Evolutionary conservation across 2,888 invertebrate genomes (phyloP).

Genomic region (Pollenia amentaria): DNA sequence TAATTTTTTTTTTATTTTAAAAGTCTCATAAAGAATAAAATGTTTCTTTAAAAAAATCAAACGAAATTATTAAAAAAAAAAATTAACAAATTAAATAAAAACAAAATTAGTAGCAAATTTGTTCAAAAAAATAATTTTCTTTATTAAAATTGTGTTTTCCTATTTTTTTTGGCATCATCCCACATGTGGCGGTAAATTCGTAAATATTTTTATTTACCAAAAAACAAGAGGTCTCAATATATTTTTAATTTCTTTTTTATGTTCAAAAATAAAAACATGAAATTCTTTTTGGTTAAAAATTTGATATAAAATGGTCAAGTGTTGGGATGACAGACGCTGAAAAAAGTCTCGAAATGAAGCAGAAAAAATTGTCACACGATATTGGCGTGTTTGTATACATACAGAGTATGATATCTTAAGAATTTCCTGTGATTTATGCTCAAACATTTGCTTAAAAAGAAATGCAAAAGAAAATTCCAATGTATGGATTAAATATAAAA

Average conservation of each 20-base stretch:
- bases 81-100: conserved; percentile 18
- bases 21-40: conserved; percentile 18
- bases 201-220: conserved; percentile 69
- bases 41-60: conserved; percentile 25
- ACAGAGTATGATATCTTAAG: conserved; percentile 37
- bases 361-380: conserved; percentile 27
- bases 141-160: not conserved
- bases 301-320: conserved; percentile 71
- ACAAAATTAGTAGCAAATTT: conserved; percentile 33
- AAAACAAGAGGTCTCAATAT: conserved; percentile 36
- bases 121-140: not conserved
- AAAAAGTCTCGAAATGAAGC: not conserved
- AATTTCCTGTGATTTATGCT: conserved; percentile 58
- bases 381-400: conserved; percentile 54
- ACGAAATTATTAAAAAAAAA: conserved; percentile 25
- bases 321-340: conserved; percentile 53
- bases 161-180: conserved; percentile 59
- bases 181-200: conserved; percentile 70
- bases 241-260: conserved; percentile 41
- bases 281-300: not conserved
- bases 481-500: not conserved
- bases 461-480: conserved; percentile 44
- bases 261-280: not conserved
- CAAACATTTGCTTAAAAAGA: conserved; percentile 44
- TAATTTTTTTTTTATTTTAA: not conserved